A percentile compares a stretch with the other conserved stretches of the same genome.
These are phyloP conservation scores for Lethenteron reissneri DNA, from an alignment of 2,113 vertebrate species.

Conservation along the genomic window DNA sequence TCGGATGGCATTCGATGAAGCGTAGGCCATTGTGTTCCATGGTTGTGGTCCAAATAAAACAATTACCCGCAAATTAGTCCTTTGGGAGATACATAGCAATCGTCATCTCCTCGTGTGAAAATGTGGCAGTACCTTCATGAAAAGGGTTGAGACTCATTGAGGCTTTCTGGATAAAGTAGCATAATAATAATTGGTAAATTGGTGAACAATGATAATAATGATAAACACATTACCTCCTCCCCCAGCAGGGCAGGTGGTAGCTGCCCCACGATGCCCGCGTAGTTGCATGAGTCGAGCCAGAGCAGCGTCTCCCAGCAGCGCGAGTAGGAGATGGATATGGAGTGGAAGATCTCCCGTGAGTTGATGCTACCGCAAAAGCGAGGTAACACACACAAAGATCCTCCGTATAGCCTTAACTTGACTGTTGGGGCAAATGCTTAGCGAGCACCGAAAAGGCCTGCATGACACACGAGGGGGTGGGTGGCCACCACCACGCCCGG, in stretches of 20 bases:
- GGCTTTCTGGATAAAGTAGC: not conserved
- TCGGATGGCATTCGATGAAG: no score
- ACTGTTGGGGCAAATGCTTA: no score
- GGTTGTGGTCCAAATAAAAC: no score
- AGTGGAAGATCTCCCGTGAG: slow-evolving; percentile 82
- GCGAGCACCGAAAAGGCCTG: no score
- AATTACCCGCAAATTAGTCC: no score
- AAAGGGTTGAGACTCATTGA: no score
- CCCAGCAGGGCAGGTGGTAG: slow-evolving; percentile 32
- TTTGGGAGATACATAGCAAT: no score
- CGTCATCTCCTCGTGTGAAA: slow-evolving; percentile 8
- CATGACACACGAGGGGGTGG: no score
- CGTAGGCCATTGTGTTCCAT: no score
- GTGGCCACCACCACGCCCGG: no score
- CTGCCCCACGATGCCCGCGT: slow-evolving; percentile 68
- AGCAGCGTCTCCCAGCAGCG: slow-evolving; percentile 89
- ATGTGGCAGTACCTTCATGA: no score
- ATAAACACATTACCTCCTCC: slow-evolving; percentile 33
- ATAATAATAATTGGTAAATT: not conserved
- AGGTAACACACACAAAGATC: slow-evolving; percentile 7
- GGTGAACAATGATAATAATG: not conserved
- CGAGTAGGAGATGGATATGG: slow-evolving; percentile 75
- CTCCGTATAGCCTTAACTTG: no score
- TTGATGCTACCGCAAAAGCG: slow-evolving; percentile 40
- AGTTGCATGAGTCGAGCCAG: slow-evolving; percentile 94